Conservation (phyloP, 2,797 vertebrate genomes). For the Chaenodraco wilsoni region DNA sequence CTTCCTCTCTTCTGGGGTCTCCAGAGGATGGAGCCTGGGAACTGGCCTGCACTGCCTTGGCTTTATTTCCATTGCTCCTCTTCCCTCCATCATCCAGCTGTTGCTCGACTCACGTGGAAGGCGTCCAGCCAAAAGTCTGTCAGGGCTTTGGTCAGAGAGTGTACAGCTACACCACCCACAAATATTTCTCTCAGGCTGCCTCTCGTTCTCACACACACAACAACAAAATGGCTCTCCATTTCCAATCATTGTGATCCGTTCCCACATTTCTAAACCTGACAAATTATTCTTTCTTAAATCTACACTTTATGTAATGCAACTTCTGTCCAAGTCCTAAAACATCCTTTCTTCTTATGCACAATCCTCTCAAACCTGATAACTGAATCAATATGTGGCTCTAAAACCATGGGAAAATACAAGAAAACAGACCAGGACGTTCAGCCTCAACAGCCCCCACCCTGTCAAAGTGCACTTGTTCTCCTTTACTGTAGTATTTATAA, state of each 20-base stretch:
- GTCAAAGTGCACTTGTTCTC: constrained; percentile 46
- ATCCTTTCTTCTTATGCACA: constrained; percentile 23
- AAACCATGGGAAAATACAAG: constrained; percentile 52
- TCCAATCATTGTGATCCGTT: not conserved
- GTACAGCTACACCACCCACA: constrained; percentile 42
- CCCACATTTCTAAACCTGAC: constrained; percentile 13
- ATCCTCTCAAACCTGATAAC: constrained; percentile 54
- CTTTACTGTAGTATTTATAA: not conserved
- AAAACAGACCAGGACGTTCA: constrained; percentile 38
- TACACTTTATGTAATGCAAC: constrained; percentile 18
- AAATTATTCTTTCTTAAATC: constrained; percentile 23
- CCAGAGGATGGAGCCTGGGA: constrained; percentile 78
- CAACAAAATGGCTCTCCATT: constrained; percentile 39
- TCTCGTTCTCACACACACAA: constrained; percentile 39
- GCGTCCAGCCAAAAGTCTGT: constrained; percentile 76
- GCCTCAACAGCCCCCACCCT: constrained; percentile 21
- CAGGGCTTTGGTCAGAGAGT: constrained; percentile 53
- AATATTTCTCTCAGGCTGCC: constrained; percentile 43
- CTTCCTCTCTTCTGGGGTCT: constrained; percentile 62
- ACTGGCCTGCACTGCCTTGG: constrained; percentile 64
- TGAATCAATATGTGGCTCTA: constrained; percentile 69
- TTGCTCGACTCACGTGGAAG: constrained; percentile 77
- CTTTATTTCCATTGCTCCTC: constrained; percentile 48
- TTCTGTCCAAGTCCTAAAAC: constrained; percentile 9
- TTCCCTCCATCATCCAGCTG: constrained; percentile 72